Conservation (phyloP, 2,113 vertebrate genomes). For the Oxygymnocypris stewartii region DNA sequence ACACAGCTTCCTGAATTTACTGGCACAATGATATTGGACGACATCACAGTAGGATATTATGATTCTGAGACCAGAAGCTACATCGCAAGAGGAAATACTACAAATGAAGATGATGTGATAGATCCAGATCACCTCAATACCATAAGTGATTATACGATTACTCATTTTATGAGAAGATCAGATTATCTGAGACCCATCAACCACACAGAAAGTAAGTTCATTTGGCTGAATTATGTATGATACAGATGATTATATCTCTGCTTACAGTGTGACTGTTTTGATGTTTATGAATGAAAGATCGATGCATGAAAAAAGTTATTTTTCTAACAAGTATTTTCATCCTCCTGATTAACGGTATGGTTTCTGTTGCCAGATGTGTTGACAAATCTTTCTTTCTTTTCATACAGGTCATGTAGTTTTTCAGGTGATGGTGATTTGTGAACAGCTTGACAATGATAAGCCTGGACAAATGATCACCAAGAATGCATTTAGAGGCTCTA, state of each 20-base stretch:
- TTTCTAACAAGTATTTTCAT: no score
- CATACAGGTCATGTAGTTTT: not conserved
- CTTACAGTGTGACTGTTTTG: not conserved
- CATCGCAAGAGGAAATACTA: not conserved
- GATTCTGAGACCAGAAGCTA: not conserved
- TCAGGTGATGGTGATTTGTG: slow-evolving; percentile 19
- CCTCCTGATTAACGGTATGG: not conserved
- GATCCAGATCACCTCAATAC: not conserved
- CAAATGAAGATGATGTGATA: not conserved
- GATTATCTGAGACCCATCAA: not conserved
- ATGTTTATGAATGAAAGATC: not conserved
- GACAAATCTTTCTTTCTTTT: not conserved
- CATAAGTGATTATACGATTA: not conserved
- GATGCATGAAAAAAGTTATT: no score
- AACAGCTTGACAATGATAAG: not conserved
- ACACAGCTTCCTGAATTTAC: slow-evolving; percentile 2
- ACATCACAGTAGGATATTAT: slow-evolving; percentile 25
- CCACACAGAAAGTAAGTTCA: slow-evolving; percentile 14
- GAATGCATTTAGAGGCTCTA: slow-evolving; percentile 17
- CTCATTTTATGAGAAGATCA: not conserved
- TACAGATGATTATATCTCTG: not conserved
- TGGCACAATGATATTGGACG: slow-evolving; percentile 2
- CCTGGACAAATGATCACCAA: not conserved
- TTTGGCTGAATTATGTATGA: not conserved
- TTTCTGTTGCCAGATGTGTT: not conserved